Conservation (phyloP, 2,797 vertebrate species). For the Florisuga fusca region DNA sequence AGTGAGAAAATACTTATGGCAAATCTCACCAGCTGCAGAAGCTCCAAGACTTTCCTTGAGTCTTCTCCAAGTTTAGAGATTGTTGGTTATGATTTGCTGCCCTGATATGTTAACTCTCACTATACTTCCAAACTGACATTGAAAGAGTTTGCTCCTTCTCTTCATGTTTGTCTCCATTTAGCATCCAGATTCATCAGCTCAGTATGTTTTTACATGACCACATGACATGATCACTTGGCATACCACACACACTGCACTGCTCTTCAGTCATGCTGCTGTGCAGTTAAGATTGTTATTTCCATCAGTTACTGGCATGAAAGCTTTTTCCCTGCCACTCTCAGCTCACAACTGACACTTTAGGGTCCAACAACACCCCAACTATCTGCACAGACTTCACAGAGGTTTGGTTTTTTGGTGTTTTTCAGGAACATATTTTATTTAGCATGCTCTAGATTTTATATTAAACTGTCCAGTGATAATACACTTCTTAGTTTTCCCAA, state of each 20-base stretch:
- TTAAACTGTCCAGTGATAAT: neutral
- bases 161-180: neutral
- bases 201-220: neutral
- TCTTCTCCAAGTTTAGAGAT: neutral
- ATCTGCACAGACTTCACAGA: neutral
- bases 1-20: neutral
- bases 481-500: accelerated
- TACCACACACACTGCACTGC: neutral
- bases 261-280: neutral
- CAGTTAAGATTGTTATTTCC: neutral
- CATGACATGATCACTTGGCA: neutral
- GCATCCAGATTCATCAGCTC: neutral
- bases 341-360: neutral
- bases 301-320: neutral
- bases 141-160: neutral
- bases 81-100: neutral
- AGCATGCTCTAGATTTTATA: neutral
- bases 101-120: neutral
- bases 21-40: neutral
- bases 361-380: neutral
- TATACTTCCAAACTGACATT: neutral
- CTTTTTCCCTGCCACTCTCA: neutral
- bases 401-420: neutral
- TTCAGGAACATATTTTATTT: neutral
- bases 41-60: neutral